phyloP scores from a whole-genome alignment of 2,113 vertebrate species.

The Anolis sagrei region DNA sequence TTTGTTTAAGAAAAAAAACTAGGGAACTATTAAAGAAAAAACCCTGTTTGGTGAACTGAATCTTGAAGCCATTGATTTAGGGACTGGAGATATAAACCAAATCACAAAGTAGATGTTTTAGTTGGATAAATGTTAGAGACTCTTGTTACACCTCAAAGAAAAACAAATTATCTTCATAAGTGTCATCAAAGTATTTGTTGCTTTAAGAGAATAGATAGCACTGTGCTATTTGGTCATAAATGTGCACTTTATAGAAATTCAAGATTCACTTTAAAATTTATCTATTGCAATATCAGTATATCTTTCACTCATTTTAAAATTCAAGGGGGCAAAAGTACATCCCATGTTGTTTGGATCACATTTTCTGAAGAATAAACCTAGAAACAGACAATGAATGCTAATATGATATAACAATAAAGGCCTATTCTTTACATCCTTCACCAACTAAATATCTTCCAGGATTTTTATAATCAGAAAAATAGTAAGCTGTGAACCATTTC shows the following conservation, averaged over 20 bases:
- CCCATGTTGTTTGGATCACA: neutral
- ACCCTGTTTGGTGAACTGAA: neutral
- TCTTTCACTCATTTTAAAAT: neutral
- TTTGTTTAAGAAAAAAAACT: neutral
- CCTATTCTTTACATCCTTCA: neutral
- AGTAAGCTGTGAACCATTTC: neutral
- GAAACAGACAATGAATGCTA: neutral
- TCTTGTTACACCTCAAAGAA: neutral
- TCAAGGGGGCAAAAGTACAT: neutral
- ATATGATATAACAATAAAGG: neutral
- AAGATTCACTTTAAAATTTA: neutral
- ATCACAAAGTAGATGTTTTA: neutral
- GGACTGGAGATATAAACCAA: neutral
- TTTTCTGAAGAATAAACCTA: neutral
- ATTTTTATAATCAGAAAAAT: neutral
- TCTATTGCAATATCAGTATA: neutral
- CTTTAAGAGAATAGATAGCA: neutral
- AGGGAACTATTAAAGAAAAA: neutral
- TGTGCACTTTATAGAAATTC: neutral
- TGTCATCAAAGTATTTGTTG: neutral
- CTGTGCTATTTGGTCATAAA: neutral
- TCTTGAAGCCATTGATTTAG: neutral
- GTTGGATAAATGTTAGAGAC: neutral
- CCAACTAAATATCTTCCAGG: neutral
- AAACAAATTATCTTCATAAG: neutral